A percentile compares a stretch with the other conserved stretches of the same genome.
These are phyloP conservation scores for Galemys pyrenaicus DNA, from an alignment of 2,113 vertebrate genomes.

Conservation along the genomic window DNA sequence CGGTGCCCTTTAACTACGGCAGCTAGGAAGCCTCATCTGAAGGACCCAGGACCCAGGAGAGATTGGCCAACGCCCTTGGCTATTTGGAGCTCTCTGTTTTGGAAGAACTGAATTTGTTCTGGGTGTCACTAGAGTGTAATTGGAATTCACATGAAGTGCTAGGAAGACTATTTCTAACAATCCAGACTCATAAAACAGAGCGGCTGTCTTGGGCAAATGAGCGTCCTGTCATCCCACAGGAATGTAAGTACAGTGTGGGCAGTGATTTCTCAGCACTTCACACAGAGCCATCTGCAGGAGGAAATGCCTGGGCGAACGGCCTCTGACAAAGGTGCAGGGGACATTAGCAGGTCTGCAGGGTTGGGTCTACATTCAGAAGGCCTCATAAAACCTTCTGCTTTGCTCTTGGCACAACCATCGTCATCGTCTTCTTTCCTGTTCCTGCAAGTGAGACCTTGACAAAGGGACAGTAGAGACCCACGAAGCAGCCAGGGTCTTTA, in stretches of 20 bases:
- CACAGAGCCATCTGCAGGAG: background rate
- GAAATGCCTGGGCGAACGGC: background rate
- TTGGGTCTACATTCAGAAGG: no score
- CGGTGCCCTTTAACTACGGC: background rate
- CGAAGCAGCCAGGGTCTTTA: rapidly evolving
- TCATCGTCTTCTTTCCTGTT: background rate
- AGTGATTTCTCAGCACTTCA: background rate
- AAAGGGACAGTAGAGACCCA: background rate
- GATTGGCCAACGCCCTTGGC: background rate
- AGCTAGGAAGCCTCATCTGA: background rate
- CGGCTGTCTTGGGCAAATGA: background rate
- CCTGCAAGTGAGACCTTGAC: background rate
- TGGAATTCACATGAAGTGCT: background rate
- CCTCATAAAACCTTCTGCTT: background rate
- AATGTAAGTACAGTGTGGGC: background rate
- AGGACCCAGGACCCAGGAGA: background rate
- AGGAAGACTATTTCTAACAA: background rate
- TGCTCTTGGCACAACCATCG: no score
- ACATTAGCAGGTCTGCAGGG: rapidly evolving
- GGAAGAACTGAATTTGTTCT: background rate
- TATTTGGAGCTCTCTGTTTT: background rate
- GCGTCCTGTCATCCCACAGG: background rate
- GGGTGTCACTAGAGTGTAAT: background rate
- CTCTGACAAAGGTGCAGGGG: background rate
- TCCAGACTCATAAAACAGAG: background rate